phyloP scores from a whole-genome alignment of 2,113 vertebrate genomes.

The Maccullochella peelii region DNA sequence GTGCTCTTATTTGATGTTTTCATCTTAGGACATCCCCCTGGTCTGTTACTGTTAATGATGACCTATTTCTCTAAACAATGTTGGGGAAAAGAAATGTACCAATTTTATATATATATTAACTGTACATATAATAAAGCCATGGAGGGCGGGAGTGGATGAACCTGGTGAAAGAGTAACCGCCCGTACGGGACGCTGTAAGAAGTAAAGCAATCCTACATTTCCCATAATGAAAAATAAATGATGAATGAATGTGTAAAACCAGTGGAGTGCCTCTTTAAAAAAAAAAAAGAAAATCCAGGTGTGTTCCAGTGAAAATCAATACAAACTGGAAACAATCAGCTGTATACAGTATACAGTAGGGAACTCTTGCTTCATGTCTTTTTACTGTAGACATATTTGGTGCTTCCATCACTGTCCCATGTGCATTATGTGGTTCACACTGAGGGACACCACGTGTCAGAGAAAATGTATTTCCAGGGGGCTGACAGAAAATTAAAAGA shows the following conservation, averaged over 20 bases:
- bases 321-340: not conserved
- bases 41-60: no score
- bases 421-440: constrained; percentile 22
- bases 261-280: not conserved
- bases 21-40: no score
- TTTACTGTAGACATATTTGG: constrained; percentile 33
- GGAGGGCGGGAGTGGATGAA: no score
- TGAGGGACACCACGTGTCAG: constrained; percentile 51
- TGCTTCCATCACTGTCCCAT: constrained; percentile 28
- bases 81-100: no score
- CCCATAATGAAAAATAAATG: not conserved
- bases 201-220: no score
- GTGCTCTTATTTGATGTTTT: no score
- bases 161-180: no score
- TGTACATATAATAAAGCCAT: no score
- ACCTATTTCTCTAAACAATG: no score
- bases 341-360: not conserved
- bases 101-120: no score
- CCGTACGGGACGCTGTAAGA: no score
- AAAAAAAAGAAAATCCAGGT: not conserved
- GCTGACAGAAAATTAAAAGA: constrained; percentile 68
- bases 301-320: not conserved
- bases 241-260: not conserved
- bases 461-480: constrained; percentile 73
- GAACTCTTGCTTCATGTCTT: constrained; percentile 1